phyloP scores from a whole-genome alignment of 2,113 vertebrate genomes.

The Psephotus haematonotus region DNA sequence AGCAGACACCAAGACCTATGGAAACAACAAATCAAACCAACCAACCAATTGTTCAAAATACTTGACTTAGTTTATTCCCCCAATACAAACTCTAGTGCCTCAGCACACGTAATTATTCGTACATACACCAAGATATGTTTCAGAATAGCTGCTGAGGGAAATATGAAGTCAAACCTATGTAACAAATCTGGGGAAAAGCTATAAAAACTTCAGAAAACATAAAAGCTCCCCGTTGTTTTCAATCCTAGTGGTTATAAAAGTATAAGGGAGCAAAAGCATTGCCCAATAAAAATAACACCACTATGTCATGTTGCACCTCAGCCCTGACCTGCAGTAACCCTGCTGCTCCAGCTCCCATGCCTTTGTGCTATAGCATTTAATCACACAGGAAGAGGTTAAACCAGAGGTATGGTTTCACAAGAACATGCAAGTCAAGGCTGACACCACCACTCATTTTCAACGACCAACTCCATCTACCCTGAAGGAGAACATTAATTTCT shows the following conservation, averaged over 20 bases:
- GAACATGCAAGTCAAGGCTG: not conserved
- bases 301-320: not conserved
- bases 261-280: not conserved
- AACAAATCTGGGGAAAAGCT: not conserved
- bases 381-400: not conserved
- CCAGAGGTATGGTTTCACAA: not conserved
- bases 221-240: not conserved
- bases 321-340: not conserved
- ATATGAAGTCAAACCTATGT: not conserved
- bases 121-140: not conserved
- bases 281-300: not conserved
- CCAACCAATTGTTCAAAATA: not conserved
- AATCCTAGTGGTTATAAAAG: not conserved
- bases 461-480: not conserved
- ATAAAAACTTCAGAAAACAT: not conserved
- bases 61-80: not conserved
- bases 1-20: not conserved
- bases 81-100: not conserved
- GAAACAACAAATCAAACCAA: not conserved
- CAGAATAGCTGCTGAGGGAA: not conserved
- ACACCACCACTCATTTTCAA: not conserved
- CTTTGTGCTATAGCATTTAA: not conserved
- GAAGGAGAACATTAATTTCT: not conserved
- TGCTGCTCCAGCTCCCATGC: not conserved
- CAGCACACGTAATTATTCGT: not conserved